phyloP scores from a whole-genome alignment of 1,140 invertebrate species.

The Oncopeltus fasciatus region DNA sequence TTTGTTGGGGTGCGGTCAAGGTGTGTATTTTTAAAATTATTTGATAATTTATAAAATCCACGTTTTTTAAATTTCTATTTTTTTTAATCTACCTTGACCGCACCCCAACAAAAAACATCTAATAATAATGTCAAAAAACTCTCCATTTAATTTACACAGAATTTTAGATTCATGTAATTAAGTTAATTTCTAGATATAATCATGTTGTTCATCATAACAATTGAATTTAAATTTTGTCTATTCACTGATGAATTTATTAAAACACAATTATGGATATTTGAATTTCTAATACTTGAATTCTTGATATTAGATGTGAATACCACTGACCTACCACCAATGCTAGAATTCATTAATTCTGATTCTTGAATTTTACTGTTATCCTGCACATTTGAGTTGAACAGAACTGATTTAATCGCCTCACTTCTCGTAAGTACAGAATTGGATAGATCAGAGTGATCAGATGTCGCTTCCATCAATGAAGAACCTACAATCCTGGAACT shows the following conservation, averaged over 20 bases:
- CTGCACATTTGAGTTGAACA: background rate
- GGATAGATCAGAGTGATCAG: background rate
- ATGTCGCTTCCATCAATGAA: background rate
- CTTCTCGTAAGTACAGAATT: background rate
- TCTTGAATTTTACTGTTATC: background rate
- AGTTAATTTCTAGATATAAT: background rate
- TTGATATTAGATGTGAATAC: background rate
- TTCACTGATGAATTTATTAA: background rate
- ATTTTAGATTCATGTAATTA: no score
- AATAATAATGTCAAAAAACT: no score
- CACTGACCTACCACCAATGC: background rate
- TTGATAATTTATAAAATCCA: no score
- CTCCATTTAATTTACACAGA: no score
- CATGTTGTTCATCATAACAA: background rate
- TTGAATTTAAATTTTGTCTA: background rate
- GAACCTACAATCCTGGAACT: background rate
- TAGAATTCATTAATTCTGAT: background rate
- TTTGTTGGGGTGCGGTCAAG: no score
- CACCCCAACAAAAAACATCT: no score
- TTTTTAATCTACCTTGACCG: no score
- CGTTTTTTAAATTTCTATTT: no score
- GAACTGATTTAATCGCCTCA: background rate
- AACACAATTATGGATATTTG: background rate
- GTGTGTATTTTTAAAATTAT: no score
- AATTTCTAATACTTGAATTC: background rate